phyloP scores from a whole-genome alignment of 1,140 invertebrate species.

The Choristoneura fumiferana region DNA sequence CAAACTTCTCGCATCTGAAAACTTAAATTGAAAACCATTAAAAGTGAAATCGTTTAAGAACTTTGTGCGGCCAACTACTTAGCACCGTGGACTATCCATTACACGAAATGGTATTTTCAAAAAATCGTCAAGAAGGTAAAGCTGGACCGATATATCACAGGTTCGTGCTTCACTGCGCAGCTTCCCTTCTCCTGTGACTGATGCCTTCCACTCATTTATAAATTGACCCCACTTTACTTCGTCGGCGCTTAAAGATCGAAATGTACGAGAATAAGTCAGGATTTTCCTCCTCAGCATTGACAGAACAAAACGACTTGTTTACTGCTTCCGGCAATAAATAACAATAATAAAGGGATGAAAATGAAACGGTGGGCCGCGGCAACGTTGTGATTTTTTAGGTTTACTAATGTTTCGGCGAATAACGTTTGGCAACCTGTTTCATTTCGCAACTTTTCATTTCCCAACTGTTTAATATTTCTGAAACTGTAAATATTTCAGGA shows the following conservation, averaged over 20 bases:
- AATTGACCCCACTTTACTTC: conserved; percentile 50
- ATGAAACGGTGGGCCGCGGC: not conserved
- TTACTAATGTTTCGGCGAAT: too few species aligned
- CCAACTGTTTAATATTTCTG: too few species aligned
- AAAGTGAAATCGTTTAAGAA: conserved; percentile 55
- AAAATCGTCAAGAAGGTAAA: conserved; percentile 56
- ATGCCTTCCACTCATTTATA: conserved; percentile 55
- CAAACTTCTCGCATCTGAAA: conserved; percentile 51
- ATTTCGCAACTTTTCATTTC: too few species aligned
- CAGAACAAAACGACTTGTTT: conserved; percentile 8
- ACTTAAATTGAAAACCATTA: conserved; percentile 65
- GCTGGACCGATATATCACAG: conserved; percentile 48
- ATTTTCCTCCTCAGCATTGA: conserved; percentile 13
- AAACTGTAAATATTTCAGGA: too few species aligned
- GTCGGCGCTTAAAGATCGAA: conserved; percentile 39
- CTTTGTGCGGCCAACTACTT: conserved; percentile 45
- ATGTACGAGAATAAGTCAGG: conserved; percentile 23
- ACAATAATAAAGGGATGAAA: not conserved
- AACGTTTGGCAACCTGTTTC: too few species aligned
- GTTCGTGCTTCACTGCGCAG: conserved; percentile 32
- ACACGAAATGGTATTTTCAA: conserved; percentile 45
- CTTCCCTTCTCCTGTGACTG: conserved; percentile 44
- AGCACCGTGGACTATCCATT: conserved; percentile 48
- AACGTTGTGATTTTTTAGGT: too few species aligned
- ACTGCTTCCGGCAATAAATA: not conserved